Percentiles rank a stretch among this genome's conserved stretches.
Evolutionary conservation across 1,140 invertebrate species (phyloP).

Genomic region (Drosophila varians): DNA sequence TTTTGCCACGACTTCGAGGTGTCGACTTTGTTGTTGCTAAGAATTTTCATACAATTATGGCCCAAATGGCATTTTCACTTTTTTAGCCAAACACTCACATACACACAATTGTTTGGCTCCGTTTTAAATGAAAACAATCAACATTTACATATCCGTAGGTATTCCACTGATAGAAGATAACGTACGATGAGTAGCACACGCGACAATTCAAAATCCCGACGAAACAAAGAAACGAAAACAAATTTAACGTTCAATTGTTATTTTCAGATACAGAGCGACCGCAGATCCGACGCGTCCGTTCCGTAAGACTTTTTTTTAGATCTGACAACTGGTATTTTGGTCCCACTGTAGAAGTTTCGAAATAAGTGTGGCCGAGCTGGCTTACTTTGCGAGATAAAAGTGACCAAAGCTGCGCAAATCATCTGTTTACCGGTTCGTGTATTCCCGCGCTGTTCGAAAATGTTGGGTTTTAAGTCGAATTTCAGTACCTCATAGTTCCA

Average conservation of each 20-base stretch:
- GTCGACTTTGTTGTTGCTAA: conserved; percentile 39
- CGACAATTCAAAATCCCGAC: conserved; percentile 23
- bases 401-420: not conserved
- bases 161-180: conserved; percentile 26
- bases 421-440: not conserved
- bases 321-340: not conserved
- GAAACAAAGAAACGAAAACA: conserved; percentile 60
- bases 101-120: conserved; percentile 25
- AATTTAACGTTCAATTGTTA: not conserved
- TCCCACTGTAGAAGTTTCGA: not conserved
- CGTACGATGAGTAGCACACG: conserved; percentile 43
- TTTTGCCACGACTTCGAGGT: not conserved
- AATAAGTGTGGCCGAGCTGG: not conserved
- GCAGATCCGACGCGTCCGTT: not conserved
- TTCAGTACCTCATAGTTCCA: too few relatives aligned
- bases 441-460: too few relatives aligned
- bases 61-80: conserved; percentile 73
- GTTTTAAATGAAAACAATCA: conserved; percentile 62
- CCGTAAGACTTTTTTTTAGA: not conserved
- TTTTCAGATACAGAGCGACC: not conserved
- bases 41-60: conserved; percentile 70
- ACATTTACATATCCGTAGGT: conserved; percentile 53
- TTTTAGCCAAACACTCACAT: conserved; percentile 41
- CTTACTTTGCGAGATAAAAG: too few relatives aligned
- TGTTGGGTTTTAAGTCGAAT: too few relatives aligned